Conservation (phyloP, 1,140 invertebrate genomes). For the Drosophila pseudoananassae region DNA sequence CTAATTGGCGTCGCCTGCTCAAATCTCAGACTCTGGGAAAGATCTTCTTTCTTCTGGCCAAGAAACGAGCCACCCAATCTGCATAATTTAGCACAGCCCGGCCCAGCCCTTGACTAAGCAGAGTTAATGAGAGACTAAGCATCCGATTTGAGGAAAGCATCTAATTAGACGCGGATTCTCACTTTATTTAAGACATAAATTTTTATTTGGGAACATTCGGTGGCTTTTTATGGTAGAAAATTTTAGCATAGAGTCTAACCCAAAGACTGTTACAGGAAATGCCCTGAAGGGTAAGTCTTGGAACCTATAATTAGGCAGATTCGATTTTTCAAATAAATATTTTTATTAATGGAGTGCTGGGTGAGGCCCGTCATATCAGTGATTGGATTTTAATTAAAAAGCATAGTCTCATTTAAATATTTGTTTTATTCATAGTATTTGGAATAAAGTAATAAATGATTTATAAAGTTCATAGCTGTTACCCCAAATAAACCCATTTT, state of each 20-base stretch:
- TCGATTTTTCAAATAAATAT: constrained; percentile 2
- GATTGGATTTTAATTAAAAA: background rate
- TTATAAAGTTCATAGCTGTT: too few relatives aligned
- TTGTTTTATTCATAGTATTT: too few relatives aligned
- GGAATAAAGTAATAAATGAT: too few relatives aligned
- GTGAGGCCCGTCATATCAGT: constrained; percentile 1
- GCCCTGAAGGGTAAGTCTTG: background rate
- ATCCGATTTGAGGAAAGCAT: constrained; percentile 41
- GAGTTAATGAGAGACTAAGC: constrained; percentile 33
- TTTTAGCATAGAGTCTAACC: background rate
- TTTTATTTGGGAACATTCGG: constrained; percentile 26
- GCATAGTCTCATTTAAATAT: background rate
- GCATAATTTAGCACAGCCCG: constrained; percentile 60
- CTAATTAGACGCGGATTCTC: constrained; percentile 29
- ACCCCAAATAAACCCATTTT: too few relatives aligned
- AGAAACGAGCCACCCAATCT: constrained; percentile 25
- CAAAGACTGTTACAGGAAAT: constrained; percentile 4
- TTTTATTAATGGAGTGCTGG: constrained; percentile 5
- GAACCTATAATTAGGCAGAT: constrained; percentile 17
- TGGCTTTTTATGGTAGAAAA: constrained; percentile 18
- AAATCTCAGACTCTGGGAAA: constrained; percentile 55
- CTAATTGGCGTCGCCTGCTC: constrained; percentile 66
- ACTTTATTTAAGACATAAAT: constrained; percentile 4
- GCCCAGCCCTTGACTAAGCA: constrained; percentile 34
- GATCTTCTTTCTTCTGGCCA: constrained; percentile 25